Percentiles rank a stretch among this genome's conserved stretches.
These are phyloP conservation scores for Paragorgia papillata DNA, from an alignment of 92 coral and sea anemone species.

Conservation along the genomic window DNA sequence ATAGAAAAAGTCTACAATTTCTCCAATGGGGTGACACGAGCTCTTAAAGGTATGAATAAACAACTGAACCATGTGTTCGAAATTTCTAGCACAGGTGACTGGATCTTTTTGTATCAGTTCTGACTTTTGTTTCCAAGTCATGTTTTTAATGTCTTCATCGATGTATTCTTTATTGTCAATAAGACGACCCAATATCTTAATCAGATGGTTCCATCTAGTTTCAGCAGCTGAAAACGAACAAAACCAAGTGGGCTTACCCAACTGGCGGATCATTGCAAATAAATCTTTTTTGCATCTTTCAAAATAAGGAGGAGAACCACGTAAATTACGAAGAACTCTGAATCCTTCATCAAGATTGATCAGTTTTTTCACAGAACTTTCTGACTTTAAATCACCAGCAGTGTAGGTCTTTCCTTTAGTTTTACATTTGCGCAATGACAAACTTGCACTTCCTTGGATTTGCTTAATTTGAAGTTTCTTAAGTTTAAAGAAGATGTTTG, in stretches of 20 bases:
- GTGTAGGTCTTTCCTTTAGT: constrained; percentile 50
- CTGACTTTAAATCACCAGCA: constrained; percentile 33
- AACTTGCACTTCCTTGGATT: constrained; percentile 36
- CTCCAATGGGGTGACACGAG: constrained; percentile 54
- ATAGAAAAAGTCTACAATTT: constrained; percentile 63
- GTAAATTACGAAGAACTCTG: constrained; percentile 39
- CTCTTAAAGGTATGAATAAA: constrained; percentile 60
- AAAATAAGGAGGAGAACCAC: constrained; percentile 48
- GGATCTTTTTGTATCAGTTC: constrained; percentile 69
- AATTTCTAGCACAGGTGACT: constrained; percentile 72
- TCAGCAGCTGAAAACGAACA: constrained; percentile 50
- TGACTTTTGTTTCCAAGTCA: constrained; percentile 40
- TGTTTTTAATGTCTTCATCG: constrained; percentile 15
- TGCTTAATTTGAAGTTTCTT: constrained; percentile 43
- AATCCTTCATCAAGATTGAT: constrained; percentile 49
- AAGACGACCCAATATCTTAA: constrained; percentile 32
- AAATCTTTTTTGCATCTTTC: constrained; percentile 45
- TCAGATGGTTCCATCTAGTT: constrained; percentile 36
- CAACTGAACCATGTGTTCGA: constrained; percentile 69
- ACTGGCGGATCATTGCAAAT: constrained; percentile 37
- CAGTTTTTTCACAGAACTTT: constrained; percentile 7
- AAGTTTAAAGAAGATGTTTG: constrained; percentile 58
- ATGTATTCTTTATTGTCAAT: constrained; percentile 34
- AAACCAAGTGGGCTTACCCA: constrained; percentile 33
- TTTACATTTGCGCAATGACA: constrained; percentile 62